These are phyloP conservation scores for Pempheris klunzingeri DNA, from an alignment of 2,797 vertebrate genomes.

Conservation along the genomic window DNA sequence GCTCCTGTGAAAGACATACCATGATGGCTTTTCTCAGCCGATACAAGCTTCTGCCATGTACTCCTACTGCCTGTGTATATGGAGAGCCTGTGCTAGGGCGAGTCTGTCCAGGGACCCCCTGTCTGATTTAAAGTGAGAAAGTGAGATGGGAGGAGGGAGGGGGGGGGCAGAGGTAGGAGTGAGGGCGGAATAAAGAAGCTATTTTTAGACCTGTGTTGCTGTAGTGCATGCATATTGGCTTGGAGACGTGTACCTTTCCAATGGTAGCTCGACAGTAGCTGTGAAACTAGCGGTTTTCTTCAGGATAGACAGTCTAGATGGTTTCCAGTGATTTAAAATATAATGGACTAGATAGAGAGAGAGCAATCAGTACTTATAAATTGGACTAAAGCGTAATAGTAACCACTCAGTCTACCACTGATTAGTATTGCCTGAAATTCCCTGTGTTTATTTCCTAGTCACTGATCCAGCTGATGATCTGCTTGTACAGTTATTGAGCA, in stretches of 20 bases:
- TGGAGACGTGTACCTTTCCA: conserved; percentile 50
- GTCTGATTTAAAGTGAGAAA: conserved; percentile 77
- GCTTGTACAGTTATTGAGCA: conserved; percentile 56
- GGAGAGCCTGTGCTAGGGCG: conserved; percentile 34
- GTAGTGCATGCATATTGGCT: conserved; percentile 66
- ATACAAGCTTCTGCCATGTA: conserved; percentile 51
- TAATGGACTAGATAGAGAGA: no score
- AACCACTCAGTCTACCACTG: neutral
- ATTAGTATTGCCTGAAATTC: neutral
- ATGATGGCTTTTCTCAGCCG: conserved; percentile 45
- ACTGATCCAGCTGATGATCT: conserved; percentile 36
- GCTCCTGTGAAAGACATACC: conserved; percentile 47
- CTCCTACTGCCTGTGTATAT: conserved; percentile 31
- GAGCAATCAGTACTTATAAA: neutral
- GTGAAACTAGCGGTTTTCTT: conserved; percentile 7
- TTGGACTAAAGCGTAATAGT: neutral
- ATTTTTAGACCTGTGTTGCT: conserved; percentile 83
- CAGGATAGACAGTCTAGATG: neutral
- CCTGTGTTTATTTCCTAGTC: conserved; percentile 18
- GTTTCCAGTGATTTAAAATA: neutral
- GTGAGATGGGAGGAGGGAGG: conserved; percentile 60
- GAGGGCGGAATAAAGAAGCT: conserved; percentile 74
- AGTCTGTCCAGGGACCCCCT: conserved; percentile 78
- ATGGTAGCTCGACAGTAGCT: conserved; percentile 30
- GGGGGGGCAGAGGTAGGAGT: conserved; percentile 71